A percentile compares a stretch with the other conserved stretches of the same genome.
These are phyloP conservation scores for Sialia sialis DNA, from an alignment of 2,113 vertebrate species.

Conservation along the genomic window DNA sequence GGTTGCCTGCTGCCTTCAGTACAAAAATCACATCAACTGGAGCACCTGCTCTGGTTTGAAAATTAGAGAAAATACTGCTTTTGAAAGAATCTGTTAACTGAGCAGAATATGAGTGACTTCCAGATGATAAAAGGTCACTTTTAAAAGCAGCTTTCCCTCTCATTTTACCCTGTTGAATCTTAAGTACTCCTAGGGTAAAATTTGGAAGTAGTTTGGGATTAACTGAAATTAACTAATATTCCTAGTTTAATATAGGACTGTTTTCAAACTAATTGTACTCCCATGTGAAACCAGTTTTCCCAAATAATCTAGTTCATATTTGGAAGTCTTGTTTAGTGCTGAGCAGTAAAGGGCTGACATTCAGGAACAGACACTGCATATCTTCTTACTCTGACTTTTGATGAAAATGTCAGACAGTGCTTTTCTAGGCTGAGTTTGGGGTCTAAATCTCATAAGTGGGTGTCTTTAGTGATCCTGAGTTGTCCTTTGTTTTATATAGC, in stretches of 20 bases:
- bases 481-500: background rate
- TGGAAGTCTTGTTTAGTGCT: background rate
- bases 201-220: background rate
- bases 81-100: background rate
- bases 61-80: background rate
- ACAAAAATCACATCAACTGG: background rate
- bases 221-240: background rate
- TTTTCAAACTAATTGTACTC: background rate
- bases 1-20: background rate
- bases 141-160: background rate
- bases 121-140: background rate
- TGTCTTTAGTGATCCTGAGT: background rate
- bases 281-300: background rate
- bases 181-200: background rate
- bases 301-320: background rate
- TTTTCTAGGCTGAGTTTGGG: background rate
- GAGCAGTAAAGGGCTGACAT: background rate
- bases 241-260: background rate
- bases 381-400: background rate
- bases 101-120: background rate
- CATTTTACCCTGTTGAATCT: background rate
- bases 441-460: background rate
- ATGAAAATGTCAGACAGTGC: background rate
- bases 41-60: background rate
- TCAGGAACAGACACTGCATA: background rate